Percentiles rank a stretch among this genome's conserved stretches.
phyloP scores from a whole-genome alignment of 1,140 invertebrate species.

The Anadara kagoshimensis region DNA sequence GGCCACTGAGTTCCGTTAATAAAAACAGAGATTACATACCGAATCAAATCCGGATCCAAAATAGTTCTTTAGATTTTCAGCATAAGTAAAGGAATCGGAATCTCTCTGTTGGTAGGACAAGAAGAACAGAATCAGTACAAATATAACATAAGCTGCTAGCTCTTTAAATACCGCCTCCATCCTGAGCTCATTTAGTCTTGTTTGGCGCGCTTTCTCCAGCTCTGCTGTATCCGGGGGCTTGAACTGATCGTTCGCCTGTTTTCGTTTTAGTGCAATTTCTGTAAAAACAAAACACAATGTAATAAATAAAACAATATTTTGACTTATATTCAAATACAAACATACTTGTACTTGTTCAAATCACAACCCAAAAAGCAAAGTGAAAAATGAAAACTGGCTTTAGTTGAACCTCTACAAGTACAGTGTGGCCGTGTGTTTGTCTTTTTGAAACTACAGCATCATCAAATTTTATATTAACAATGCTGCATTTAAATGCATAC shows the following conservation, averaged over 20 bases:
- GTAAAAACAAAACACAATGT: constrained; percentile 1
- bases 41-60: constrained; percentile 53
- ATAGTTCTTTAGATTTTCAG: constrained; percentile 60
- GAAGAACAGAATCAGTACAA: constrained; percentile 71
- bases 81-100: constrained; percentile 58
- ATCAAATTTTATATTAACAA: too few relatives aligned
- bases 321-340: too few relatives aligned
- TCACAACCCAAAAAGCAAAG: too few relatives aligned
- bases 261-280: constrained; percentile 62
- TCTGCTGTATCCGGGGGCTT: constrained; percentile 64
- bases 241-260: constrained; percentile 55
- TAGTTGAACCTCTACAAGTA: too few relatives aligned
- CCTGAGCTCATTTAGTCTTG: constrained; percentile 74
- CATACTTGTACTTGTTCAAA: too few relatives aligned
- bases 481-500: too few relatives aligned
- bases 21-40: constrained; percentile 30
- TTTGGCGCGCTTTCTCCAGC: constrained; percentile 60
- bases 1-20: too few relatives aligned
- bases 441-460: too few relatives aligned
- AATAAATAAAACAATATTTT: too few relatives aligned
- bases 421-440: too few relatives aligned
- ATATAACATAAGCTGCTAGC: constrained; percentile 71
- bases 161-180: constrained; percentile 76
- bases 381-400: too few relatives aligned
- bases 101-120: constrained; percentile 71